Percentiles rank a stretch among this genome's conserved stretches.
These are phyloP conservation scores for Apamea sordens DNA, from an alignment of 2,888 invertebrate genomes.

Conservation along the genomic window DNA sequence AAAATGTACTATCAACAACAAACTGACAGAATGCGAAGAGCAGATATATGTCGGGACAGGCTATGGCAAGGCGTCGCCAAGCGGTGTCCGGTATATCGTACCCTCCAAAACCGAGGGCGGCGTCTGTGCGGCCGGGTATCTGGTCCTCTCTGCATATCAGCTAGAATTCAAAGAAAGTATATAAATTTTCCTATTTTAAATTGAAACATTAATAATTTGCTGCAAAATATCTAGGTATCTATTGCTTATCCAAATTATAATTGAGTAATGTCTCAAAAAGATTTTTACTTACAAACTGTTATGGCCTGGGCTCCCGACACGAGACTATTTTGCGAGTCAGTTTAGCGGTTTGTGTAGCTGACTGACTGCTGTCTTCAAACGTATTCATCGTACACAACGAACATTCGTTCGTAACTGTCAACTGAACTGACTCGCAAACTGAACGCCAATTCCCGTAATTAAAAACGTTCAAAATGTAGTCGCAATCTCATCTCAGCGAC, in stretches of 20 bases:
- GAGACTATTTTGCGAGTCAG: not conserved
- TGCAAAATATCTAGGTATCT: not conserved
- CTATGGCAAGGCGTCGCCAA: conserved; percentile 79
- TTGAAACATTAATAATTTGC: not conserved
- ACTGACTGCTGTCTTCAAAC: not conserved
- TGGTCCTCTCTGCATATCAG: conserved; percentile 84
- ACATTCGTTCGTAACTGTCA: not conserved
- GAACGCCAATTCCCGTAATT: not conserved
- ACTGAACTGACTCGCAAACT: not conserved
- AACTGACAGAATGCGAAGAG: conserved; percentile 82
- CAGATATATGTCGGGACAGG: conserved; percentile 83
- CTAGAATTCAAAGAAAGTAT: conserved; percentile 65
- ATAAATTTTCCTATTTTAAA: not conserved
- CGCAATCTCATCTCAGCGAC: too few species aligned
- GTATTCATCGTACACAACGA: not conserved
- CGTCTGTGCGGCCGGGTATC: conserved; percentile 74
- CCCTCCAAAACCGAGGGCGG: conserved; percentile 77
- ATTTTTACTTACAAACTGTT: not conserved
- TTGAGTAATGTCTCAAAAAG: not conserved
- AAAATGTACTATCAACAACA: not conserved
- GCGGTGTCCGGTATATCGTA: conserved; percentile 81
- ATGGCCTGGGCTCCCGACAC: too few species aligned
- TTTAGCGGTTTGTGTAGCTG: not conserved
- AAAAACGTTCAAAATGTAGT: too few species aligned
- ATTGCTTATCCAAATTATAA: not conserved